Conservation (phyloP, 1,140 invertebrate species). For the Notospermus geniculatus region DNA sequence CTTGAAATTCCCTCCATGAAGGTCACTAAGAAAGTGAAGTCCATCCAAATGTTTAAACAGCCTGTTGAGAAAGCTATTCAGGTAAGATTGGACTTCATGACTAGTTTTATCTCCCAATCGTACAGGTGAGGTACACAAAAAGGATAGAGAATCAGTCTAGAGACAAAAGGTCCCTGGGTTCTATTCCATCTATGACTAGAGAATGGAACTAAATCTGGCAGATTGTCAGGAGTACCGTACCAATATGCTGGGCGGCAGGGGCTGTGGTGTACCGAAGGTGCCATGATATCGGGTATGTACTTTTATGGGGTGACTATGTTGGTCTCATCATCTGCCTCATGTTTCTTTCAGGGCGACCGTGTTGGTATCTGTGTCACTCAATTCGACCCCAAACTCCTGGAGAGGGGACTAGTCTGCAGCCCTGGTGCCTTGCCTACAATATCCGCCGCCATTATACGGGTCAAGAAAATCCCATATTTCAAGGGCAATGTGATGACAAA, state of each 20-base stretch:
- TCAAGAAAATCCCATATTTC: slow-evolving; percentile 59
- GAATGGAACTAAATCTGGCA: too few relatives aligned
- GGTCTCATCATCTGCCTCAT: slow-evolving; percentile 15
- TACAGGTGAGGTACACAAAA: too few relatives aligned
- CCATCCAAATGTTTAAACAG: slow-evolving; percentile 72
- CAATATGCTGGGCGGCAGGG: too few relatives aligned
- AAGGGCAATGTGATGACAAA: slow-evolving; percentile 56
- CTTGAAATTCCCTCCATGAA: slow-evolving; percentile 68
- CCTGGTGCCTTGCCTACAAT: slow-evolving; percentile 60
- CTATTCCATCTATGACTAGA: too few relatives aligned
- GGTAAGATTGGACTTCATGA: too few relatives aligned
- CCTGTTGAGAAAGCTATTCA: slow-evolving; percentile 63
- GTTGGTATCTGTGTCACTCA: slow-evolving; percentile 73
- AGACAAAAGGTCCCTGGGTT: too few relatives aligned
- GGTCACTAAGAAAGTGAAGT: slow-evolving; percentile 69
- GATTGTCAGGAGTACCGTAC: too few relatives aligned
- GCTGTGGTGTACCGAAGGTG: too few relatives aligned
- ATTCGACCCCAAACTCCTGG: slow-evolving; percentile 69
- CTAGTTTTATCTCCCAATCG: too few relatives aligned
- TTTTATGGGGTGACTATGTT: too few relatives aligned
- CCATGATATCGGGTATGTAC: too few relatives aligned
- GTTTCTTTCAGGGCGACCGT: slow-evolving; percentile 63
- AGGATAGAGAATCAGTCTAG: too few relatives aligned
- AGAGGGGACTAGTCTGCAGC: slow-evolving; percentile 65
- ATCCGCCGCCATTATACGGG: slow-evolving; percentile 60